Evolutionary conservation across 2,113 vertebrate genomes (phyloP).

Genomic region (Podarcis raffonei): DNA sequence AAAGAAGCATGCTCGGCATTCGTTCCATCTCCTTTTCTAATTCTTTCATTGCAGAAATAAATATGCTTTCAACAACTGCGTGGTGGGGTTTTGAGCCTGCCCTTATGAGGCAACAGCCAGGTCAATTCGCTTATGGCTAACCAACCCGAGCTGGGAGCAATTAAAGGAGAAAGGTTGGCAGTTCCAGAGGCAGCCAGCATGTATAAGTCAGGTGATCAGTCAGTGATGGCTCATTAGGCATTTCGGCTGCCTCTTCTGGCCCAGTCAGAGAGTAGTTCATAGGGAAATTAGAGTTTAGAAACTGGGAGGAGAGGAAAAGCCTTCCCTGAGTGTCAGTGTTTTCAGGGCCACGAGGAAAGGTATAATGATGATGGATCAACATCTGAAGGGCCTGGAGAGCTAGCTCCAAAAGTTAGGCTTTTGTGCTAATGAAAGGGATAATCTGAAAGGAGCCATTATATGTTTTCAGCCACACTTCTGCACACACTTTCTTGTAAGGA

Average conservation of each 20-base stretch:
- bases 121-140: conserved; percentile 3
- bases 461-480: neutral
- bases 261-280: neutral
- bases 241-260: neutral
- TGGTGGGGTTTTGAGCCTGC: neutral
- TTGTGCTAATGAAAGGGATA: too few relatives aligned
- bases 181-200: neutral
- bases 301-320: too few relatives aligned
- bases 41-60: neutral
- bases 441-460: neutral
- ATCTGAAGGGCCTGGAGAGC: neutral
- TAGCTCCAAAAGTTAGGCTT: neutral
- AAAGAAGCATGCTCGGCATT: neutral
- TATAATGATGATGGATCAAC: neutral
- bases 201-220: neutral
- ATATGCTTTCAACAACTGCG: neutral
- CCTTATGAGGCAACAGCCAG: neutral
- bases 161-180: neutral
- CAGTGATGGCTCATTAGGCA: neutral
- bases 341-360: neutral
- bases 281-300: neutral
- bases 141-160: conserved; percentile 6
- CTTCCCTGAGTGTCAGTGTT: neutral
- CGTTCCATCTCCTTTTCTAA: neutral
- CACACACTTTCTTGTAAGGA: neutral